Evolutionary conservation across 2,797 vertebrate genomes (phyloP), one percentile per base, ranked within the genome.

Genomic region (Dallia pectoralis): DNA sequence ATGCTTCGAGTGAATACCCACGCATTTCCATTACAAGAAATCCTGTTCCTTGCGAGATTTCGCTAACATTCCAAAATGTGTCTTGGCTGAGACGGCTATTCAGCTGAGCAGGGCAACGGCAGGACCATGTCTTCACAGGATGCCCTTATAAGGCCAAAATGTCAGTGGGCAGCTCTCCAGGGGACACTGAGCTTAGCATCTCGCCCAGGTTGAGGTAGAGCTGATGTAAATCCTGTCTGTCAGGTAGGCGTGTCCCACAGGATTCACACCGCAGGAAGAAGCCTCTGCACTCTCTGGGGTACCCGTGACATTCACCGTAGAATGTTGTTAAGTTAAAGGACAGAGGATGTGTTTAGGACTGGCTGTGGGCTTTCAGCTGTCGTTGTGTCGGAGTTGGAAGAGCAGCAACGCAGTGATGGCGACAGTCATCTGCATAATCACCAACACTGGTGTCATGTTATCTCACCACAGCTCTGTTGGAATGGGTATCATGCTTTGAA

Each of bases 151-250:
- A 59, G 22, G 53, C 22, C 22, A 25, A 59, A 59, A 59, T 59
- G 53, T 59, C 53, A 59, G 22, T 59, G 53, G 53, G 53, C 22
- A 59, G 53, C 53, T 25, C 53, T 59, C 22, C 25, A 25, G 53
- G 53, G 12, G 53, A 59, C 53, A 25, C 22, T 59, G 53, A 59
- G 53, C 53, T 9, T 59, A 59, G 16, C 53, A 59, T 59, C 53
- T 4, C 22, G 25, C n/a, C n/a, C 16, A 11, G 49, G 49, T 19
- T 9, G 6, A 56, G 51, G 61, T 30, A 67, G 33, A 7, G 16
- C 36, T 67, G 36, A 67, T 67, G 32, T 22, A 40, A 22, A 67
- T 40, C 11, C 33, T 67, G 33, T 44, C 32, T 67, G 64, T 67
- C 64, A 67, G 32, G 32, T 25, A 14, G 53, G 18, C n/a, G 19